Evolutionary conservation across 2,888 invertebrate genomes (phyloP), one percentile per base, ranked within the genome.

Genomic region (Chymomyza procnemis): DNA sequence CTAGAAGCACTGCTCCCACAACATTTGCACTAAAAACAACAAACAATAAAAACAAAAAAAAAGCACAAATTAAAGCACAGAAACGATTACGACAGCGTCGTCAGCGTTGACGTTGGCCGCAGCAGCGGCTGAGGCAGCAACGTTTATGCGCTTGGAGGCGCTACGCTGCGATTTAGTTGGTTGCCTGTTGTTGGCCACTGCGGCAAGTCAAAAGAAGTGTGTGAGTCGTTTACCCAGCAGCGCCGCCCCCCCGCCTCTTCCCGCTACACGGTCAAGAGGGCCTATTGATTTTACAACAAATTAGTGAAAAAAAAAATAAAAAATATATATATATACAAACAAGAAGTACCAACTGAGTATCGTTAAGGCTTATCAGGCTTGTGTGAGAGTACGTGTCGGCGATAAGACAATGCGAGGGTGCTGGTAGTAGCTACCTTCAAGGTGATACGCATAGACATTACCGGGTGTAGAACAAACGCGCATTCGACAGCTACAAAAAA

Each of bases 41-140:
- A 50, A 14, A 16, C 50, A 50, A 19, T 50, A 50, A 50, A 47
- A 47, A n/a, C 16, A 50, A 50, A 47, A 47, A n/a, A 50, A 50
- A 50, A 50, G 50, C 19, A 50, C 50, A 50, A 19, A 50, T 16
- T 18, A 50, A 50, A 50, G 19, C 16, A 50, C 16, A 70, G 72
- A 67, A 64, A 48, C 76, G 78, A 80, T 84, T 79, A 77, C 80
- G 83, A 66, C 80, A 80, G 75, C 74, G 60, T 61, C 59, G 68
- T 60, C 59, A 16, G 16, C 58, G 61, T 4, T 12, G 14, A 9
- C 58, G 61, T 4, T 14, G 4, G 66, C 34, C 55, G 26, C 18
- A 30, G 61, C 30, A 48, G 64, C 22, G 50, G 30, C 60, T 41
- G 34, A 41, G 61, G 64, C 74, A 2, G 64, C 47, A 16, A 12